These are phyloP conservation scores for Bombus huntii DNA, from an alignment of 1,140 invertebrate genomes.

Conservation along the genomic window DNA sequence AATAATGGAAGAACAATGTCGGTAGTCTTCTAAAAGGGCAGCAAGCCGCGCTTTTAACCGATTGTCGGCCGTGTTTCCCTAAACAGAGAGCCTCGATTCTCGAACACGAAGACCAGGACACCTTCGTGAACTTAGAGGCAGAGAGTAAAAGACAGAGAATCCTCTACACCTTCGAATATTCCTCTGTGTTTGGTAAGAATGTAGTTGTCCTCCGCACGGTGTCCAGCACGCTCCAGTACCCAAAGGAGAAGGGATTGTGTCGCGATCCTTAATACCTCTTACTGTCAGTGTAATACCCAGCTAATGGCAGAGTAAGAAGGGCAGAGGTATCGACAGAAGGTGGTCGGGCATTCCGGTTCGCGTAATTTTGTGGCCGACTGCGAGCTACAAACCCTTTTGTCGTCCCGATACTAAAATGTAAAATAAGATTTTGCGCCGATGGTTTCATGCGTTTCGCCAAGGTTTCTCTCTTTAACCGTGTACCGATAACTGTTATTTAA, in stretches of 20 bases:
- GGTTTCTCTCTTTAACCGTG: not conserved
- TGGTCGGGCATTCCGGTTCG: conserved; percentile 46
- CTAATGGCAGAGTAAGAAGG: conserved; percentile 63
- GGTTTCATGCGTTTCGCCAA: not conserved
- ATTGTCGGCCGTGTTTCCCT: conserved; percentile 66
- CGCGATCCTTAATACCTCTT: conserved; percentile 72
- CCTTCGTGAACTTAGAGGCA: not conserved
- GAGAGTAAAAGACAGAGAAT: conserved; percentile 39
- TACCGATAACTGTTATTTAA: not conserved
- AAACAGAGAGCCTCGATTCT: conserved; percentile 65
- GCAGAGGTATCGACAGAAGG: conserved; percentile 31
- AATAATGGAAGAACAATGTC: conserved; percentile 79
- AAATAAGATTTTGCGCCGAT: conserved; percentile 67
- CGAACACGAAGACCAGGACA: not conserved
- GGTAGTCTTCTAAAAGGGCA: conserved; percentile 39
- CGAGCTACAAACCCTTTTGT: conserved; percentile 52
- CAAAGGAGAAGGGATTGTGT: conserved; percentile 71
- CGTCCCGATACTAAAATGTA: conserved; percentile 64
- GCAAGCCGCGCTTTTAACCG: conserved; percentile 43
- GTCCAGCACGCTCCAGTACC: conserved; percentile 66
- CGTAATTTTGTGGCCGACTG: conserved; percentile 65
- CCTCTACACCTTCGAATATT: conserved; percentile 21
- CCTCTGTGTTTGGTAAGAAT: not conserved
- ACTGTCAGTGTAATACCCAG: conserved; percentile 70
- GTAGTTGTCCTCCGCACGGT: not conserved